phyloP scores from a whole-genome alignment of 1,140 invertebrate species.

The Neomicropteryx cornuta region DNA sequence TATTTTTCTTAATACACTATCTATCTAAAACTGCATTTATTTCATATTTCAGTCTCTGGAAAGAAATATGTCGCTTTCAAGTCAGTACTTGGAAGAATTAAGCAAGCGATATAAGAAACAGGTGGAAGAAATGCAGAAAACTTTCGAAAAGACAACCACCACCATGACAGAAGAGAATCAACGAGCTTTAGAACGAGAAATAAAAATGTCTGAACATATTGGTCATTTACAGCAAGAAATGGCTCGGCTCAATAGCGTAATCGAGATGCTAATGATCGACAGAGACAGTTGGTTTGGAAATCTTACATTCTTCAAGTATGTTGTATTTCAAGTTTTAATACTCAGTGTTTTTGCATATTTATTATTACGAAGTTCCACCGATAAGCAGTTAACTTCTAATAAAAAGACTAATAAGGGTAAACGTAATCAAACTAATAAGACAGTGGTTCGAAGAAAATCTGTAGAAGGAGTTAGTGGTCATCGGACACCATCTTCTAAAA shows the following conservation, averaged over 20 bases:
- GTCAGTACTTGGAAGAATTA: constrained; percentile 90
- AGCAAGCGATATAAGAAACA: constrained; percentile 91
- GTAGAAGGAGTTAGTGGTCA: constrained; percentile 44
- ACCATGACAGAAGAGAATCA: constrained; percentile 63
- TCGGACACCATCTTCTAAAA: constrained; percentile 35
- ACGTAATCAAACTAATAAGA: constrained; percentile 8
- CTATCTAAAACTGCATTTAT: too few relatives aligned
- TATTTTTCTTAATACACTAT: too few relatives aligned
- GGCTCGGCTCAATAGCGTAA: constrained; percentile 38
- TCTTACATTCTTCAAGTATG: constrained; percentile 41
- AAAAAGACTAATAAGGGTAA: constrained; percentile 27
- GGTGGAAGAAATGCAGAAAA: constrained; percentile 86
- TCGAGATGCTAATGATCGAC: constrained; percentile 50
- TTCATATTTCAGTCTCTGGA: constrained; percentile 65
- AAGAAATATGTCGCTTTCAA: constrained; percentile 90
- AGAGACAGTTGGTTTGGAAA: constrained; percentile 50
- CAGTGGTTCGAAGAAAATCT: constrained; percentile 43
- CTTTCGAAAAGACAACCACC: constrained; percentile 69
- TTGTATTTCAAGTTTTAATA: constrained; percentile 30
- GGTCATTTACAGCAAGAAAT: constrained; percentile 47
- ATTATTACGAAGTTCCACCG: constrained; percentile 12
- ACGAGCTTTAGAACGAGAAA: constrained; percentile 57
- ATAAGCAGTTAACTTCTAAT: constrained; percentile 18
- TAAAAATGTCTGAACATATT: constrained; percentile 52
- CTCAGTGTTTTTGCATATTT: constrained; percentile 29